These are phyloP conservation scores for Streptopelia turtur DNA, from an alignment of 2,797 vertebrate genomes.

Conservation along the genomic window DNA sequence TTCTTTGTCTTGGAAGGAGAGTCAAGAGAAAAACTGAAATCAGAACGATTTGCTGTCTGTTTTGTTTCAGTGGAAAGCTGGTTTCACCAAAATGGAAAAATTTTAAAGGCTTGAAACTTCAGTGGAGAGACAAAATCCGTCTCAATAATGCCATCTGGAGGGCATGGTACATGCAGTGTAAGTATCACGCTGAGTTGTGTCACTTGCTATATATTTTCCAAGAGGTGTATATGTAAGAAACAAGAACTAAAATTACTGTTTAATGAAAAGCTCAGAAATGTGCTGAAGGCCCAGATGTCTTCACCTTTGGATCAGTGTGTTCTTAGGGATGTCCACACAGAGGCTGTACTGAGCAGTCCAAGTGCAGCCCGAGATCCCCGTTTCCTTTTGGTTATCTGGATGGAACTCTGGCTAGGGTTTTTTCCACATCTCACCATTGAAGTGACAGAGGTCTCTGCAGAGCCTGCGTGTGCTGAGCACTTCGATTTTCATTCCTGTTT, in stretches of 20 bases:
- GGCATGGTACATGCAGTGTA: constrained; percentile 99
- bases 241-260: not conserved
- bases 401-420: not conserved
- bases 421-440: not conserved
- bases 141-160: constrained; percentile 99
- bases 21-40: not conserved
- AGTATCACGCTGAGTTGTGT: constrained; percentile 45
- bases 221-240: not conserved
- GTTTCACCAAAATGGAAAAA: constrained; percentile 99
- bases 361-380: not conserved
- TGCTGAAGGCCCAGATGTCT: not conserved
- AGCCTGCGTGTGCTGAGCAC: fast-evolving
- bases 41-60: not conserved
- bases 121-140: constrained; percentile 99
- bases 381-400: not conserved
- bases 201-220: fast-evolving
- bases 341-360: not conserved
- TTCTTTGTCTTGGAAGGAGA: not conserved
- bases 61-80: constrained; percentile 88
- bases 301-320: not conserved
- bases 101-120: constrained; percentile 96
- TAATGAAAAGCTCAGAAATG: not conserved
- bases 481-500: not conserved
- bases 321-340: not conserved
- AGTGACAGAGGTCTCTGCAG: not conserved